Conservation (phyloP, 2,113 vertebrate genomes). For the Cinclus cinclus region DNA sequence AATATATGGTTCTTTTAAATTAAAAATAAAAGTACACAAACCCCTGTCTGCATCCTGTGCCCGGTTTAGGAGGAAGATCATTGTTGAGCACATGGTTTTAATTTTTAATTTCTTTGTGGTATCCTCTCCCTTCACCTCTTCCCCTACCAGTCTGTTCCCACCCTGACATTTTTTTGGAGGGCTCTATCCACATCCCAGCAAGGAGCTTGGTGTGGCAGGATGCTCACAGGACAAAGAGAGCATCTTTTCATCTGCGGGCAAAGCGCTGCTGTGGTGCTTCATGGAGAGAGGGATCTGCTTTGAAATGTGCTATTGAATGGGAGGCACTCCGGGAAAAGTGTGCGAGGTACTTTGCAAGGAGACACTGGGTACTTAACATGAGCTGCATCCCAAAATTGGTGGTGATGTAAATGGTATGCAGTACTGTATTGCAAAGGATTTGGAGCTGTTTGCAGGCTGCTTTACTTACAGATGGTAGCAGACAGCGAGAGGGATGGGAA, state of each 20-base stretch:
- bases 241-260: background rate
- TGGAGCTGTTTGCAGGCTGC: background rate
- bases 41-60: background rate
- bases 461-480: background rate
- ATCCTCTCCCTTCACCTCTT: background rate
- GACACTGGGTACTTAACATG: background rate
- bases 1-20: background rate
- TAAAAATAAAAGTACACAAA: background rate
- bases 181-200: fast-evolving
- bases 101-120: background rate
- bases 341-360: background rate
- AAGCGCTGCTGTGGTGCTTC: background rate
- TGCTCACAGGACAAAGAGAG: background rate
- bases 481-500: background rate
- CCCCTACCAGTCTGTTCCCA: background rate
- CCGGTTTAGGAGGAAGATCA: background rate
- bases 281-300: background rate
- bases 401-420: background rate
- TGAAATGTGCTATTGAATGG: background rate
- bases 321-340: background rate
- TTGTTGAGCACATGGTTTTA: background rate
- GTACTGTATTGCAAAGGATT: background rate
- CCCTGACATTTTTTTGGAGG: background rate
- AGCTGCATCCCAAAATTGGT: background rate
- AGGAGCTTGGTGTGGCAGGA: background rate